These are phyloP conservation scores for Ficedula albicollis DNA, from an alignment of 2,797 vertebrate species.

Conservation along the genomic window DNA sequence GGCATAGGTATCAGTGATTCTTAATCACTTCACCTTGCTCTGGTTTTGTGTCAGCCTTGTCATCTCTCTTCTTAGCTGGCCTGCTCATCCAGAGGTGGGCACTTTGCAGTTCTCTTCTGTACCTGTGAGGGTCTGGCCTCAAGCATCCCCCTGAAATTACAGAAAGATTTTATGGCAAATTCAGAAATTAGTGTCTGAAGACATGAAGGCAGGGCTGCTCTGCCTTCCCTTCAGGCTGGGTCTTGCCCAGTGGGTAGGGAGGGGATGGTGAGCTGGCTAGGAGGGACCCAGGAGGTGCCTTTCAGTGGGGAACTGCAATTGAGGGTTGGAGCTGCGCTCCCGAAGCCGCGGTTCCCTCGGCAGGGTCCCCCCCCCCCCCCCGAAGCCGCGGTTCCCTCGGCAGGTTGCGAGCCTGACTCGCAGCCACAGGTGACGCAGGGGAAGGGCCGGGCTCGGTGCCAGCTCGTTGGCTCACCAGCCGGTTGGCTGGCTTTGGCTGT, in stretches of 20 bases:
- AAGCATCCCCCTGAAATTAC: neutral
- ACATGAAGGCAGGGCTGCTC: neutral
- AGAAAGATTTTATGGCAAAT: neutral
- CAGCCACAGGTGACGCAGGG: neutral
- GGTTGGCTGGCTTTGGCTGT: fast-evolving
- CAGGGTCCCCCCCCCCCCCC: too few species aligned
- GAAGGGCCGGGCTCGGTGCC: neutral
- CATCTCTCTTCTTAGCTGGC: neutral
- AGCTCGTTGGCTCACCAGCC: neutral
- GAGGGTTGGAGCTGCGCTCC: fast-evolving
- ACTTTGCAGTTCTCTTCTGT: neutral
- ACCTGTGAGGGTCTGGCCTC: neutral
- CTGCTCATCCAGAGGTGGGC: neutral
- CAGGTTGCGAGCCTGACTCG: neutral
- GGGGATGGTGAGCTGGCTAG: neutral
- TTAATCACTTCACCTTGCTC: neutral
- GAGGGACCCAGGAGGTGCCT: neutral
- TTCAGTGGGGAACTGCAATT: neutral
- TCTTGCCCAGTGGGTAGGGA: neutral
- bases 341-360: fast-evolving
- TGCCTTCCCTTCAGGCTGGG: neutral
- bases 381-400: fast-evolving
- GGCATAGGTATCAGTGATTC: fast-evolving
- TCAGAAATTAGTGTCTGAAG: neutral
- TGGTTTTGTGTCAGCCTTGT: neutral